Base-by-base conservation (phyloP, 2,888 invertebrate genomes). In the Criorhina ranunculi region DNA sequence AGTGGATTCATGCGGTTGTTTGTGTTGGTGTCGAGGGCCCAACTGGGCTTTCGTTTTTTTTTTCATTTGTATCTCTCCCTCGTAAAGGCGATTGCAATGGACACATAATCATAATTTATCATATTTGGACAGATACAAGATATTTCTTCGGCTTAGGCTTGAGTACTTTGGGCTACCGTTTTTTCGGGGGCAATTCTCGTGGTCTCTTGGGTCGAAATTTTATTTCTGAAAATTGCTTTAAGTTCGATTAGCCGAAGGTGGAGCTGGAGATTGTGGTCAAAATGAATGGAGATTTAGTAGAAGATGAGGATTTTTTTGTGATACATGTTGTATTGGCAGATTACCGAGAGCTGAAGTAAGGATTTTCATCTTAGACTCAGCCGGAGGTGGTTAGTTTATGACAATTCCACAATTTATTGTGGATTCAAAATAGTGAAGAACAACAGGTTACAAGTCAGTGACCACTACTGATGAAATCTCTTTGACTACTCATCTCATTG, bases 121-220 rank as follows among this genome's bases (percentile, higher is more conserved):
- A 77, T 77, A 78, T 78, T 78, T 78, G 53, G 70, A 78, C 69
- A 78, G 70, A 78, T 78, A 70, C 78, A 69, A 69, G 77, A 77
- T 51, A 60, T 83, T 79, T 69, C 46, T 66, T 79, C 72, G 76
- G 64, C 83, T 79, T 73, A 77, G 33, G 51, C 31, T 67, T 78
- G 64, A 44, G 72, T 60, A 60, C 46, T 79, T 40, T 62, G 59
- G 67, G 69, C 70, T 75, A 76, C 64, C 53, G 75, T 64, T 69
- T 67, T 46, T 35, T 49, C 19, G 35, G 15, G 31, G 19, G 51
- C 35, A n/a, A 35, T 33, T 70, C 33, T 42, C 46, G 51, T 70
- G 40, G 59, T 59, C 24, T 60, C 59, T 67, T 24, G 42, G 37
- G 12, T 12, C 8, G 15, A 19, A 44, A 9, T 59, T 62, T 46